Evolutionary conservation across 2,888 invertebrate species (phyloP).

Genomic region (Metellina segmentata): DNA sequence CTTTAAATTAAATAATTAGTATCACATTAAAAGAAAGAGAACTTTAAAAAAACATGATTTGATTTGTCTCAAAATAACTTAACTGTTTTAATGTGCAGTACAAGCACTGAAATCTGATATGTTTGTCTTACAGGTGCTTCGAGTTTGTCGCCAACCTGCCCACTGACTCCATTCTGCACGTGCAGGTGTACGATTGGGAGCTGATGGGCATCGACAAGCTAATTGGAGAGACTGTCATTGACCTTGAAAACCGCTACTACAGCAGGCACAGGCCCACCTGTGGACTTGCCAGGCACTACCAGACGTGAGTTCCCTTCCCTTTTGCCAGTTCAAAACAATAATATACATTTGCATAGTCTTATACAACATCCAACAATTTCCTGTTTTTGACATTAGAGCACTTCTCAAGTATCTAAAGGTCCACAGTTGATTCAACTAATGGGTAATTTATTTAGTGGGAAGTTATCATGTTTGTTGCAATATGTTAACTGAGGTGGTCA

Average conservation of each 20-base stretch:
- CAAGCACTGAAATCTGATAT: neutral
- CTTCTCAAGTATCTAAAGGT: too few species aligned
- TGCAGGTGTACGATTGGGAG: constrained; percentile 93
- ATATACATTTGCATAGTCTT: too few species aligned
- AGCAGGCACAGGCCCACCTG: constrained; percentile 93
- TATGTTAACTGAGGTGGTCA: too few species aligned
- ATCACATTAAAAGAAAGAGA: neutral
- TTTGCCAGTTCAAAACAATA: too few species aligned
- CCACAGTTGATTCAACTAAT: too few species aligned
- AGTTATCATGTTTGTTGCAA: too few species aligned
- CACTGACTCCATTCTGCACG: constrained; percentile 90
- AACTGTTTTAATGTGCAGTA: too few species aligned
- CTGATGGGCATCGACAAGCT: constrained; percentile 92
- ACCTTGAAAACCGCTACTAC: constrained; percentile 94
- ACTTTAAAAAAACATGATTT: too few species aligned
- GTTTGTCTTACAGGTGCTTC: constrained; percentile 86
- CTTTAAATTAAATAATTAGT: neutral
- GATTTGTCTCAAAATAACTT: too few species aligned
- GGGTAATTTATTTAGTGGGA: too few species aligned
- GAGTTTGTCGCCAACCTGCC: constrained; percentile 96
- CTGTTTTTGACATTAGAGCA: too few species aligned
- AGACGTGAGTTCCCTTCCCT: constrained; percentile 85
- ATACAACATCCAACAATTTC: too few species aligned
- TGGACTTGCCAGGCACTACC: constrained; percentile 91
- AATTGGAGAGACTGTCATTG: constrained; percentile 94